Base-by-base conservation (phyloP, 2,113 vertebrate genomes). In the Zapornia atra region DNA sequence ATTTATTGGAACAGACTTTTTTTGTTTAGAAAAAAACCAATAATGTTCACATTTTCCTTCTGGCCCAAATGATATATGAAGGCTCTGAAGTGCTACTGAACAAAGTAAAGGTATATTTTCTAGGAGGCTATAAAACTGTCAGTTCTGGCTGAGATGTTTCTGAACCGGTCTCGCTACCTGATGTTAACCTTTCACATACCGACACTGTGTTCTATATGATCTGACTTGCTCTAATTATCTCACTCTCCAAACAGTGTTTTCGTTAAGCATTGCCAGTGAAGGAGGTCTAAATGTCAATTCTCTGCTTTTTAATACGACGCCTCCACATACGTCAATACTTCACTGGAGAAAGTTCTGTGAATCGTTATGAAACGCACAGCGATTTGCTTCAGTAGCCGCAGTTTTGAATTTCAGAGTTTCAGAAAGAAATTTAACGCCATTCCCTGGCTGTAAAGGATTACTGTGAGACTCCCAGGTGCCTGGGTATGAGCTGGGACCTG, bases 71-170 rank as follows among this genome's bases (percentile, higher is more conserved):
- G 90, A 88, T 92, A 40, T 76, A 93, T 91, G 92, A 91, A 69
- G 26, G 18, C 20, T 97, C 82, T 92, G 92, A 93, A 88, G 80
- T 53, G 69, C 36, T 86, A 69, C 90, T 61, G 65, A 90, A 77
- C 48, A 94, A 95, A 92, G 82, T 83, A 81, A 88, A 91, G 40
- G 72, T 79, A 17, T 95, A 86, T 95, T 91, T 95, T 91, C 86
- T 84, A 53, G 48, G 21, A 91, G 46, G 31, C 53, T 91, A 87
- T 95, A 95, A 96, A 96, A 91, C 65, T 88, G 72, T 82, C 94
- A 95, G 53, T 50, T 92, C 69, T 82, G 44, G 72, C 53, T 57
- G 61, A 75, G 65, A 79, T 88, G 36, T 90, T 94, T 84, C 76
- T 88, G 72, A 86, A 92, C 50, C 38, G 61, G 60, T 36, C 33